Evolutionary conservation across 2,797 vertebrate species (phyloP).

Genomic region (Staurois parvus): DNA sequence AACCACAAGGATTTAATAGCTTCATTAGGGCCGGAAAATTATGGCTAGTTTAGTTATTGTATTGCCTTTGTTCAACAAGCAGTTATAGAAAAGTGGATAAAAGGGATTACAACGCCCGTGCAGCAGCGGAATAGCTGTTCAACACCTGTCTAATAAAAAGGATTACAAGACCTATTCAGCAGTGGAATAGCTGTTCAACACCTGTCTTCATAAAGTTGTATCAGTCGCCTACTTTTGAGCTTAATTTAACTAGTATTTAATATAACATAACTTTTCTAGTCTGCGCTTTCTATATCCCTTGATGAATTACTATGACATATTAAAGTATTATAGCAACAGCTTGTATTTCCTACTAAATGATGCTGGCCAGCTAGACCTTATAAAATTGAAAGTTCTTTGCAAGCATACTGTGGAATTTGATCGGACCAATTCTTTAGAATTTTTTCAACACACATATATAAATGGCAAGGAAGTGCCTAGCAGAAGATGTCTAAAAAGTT

Average conservation of each 20-base stretch:
- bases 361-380: no score
- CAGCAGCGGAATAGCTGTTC: background rate
- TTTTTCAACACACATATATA: no score
- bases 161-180: background rate
- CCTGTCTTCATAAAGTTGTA: slow-evolving; percentile 22
- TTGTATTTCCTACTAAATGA: no score
- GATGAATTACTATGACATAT: no score
- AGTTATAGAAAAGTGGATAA: slow-evolving; percentile 45
- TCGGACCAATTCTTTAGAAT: no score
- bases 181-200: background rate
- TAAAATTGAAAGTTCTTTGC: no score
- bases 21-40: slow-evolving; percentile 53
- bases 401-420: no score
- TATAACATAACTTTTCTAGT: background rate
- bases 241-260: background rate
- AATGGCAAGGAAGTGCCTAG: no score
- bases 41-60: slow-evolving; percentile 49
- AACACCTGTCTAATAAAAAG: slow-evolving; percentile 28
- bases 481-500: no score
- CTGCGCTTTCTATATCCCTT: background rate
- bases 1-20: slow-evolving; percentile 58
- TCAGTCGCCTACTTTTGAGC: slow-evolving; percentile 1
- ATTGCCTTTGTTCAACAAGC: slow-evolving; percentile 46
- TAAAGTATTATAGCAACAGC: no score
- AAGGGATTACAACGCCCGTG: slow-evolving; percentile 8